These are phyloP conservation scores for Sebastes cheni DNA, from an alignment of 2,797 vertebrate species.

Conservation along the genomic window DNA sequence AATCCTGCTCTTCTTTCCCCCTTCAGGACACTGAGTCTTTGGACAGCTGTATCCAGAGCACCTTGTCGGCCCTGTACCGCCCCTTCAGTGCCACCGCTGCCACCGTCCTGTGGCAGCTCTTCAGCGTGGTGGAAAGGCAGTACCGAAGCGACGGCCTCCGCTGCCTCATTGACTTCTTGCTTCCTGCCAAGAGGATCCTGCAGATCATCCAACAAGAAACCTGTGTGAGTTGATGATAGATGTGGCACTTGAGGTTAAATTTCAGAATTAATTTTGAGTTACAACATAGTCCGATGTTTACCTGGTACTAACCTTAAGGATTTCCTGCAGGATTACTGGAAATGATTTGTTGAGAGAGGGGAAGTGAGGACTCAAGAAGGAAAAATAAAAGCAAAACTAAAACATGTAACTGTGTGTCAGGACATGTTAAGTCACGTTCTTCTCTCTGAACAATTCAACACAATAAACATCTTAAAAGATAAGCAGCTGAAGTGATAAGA, in stretches of 20 bases:
- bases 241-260: constrained; percentile 13
- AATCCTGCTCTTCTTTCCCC: background rate
- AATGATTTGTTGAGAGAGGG: background rate
- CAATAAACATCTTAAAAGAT: constrained; percentile 15
- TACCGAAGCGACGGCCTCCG: constrained; percentile 87
- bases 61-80: constrained; percentile 84
- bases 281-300: background rate
- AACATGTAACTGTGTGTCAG: background rate
- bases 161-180: constrained; percentile 87
- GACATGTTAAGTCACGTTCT: background rate
- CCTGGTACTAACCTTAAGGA: background rate
- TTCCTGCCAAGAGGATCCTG: constrained; percentile 86
- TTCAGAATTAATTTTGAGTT: background rate
- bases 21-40: constrained; percentile 86
- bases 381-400: background rate
- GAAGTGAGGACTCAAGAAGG: background rate
- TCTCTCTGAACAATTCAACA: background rate
- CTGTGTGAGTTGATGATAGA: constrained; percentile 80
- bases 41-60: constrained; percentile 86
- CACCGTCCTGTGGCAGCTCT: constrained; percentile 90
- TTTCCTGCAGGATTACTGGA: constrained; percentile 6
- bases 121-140: constrained; percentile 87
- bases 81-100: constrained; percentile 85
- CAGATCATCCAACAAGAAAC: constrained; percentile 85
- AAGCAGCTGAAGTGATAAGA: constrained; percentile 7